Evolutionary conservation across 2,113 vertebrate species (phyloP).

Genomic region (Marcusenius ussheri): DNA sequence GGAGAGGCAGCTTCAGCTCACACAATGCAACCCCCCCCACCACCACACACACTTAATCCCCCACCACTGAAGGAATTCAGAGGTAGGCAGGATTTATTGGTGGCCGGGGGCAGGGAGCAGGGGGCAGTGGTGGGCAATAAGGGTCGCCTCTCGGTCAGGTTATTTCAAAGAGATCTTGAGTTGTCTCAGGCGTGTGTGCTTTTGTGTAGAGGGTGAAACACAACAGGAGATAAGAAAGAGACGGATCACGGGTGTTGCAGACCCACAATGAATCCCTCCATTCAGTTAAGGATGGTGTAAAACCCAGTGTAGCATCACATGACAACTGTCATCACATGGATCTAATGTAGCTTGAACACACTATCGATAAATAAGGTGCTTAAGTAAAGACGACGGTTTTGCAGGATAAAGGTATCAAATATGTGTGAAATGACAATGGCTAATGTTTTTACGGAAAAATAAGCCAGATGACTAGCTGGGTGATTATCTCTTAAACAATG

Average conservation of each 20-base stretch:
- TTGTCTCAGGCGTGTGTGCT: not conserved
- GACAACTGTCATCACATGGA: not conserved
- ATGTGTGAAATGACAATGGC: not conserved
- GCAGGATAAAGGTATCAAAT: not conserved
- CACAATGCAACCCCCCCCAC: not conserved
- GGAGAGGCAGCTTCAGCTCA: not conserved
- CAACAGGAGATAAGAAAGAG: not conserved
- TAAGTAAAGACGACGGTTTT: not conserved
- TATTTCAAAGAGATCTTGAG: not conserved
- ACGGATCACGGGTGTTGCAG: not conserved
- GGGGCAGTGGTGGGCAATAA: not conserved
- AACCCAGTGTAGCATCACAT: not conserved
- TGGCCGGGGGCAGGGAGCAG: not conserved
- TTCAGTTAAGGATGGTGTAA: not conserved
- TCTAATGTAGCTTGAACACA: not conserved
- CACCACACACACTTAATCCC: slow-evolving; percentile 9
- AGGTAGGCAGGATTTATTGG: not conserved
- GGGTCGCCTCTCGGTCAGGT: not conserved
- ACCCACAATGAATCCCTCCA: not conserved
- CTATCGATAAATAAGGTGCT: not conserved
- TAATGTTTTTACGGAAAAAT: not conserved
- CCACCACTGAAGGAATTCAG: not conserved
- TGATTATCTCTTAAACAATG: slow-evolving; percentile 16
- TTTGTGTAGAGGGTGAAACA: slow-evolving; percentile 6
- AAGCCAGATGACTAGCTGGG: not conserved